A percentile compares a stretch with the other conserved stretches of the same genome.
phyloP scores from a whole-genome alignment of 2,797 vertebrate species.

The Falco rusticolus region DNA sequence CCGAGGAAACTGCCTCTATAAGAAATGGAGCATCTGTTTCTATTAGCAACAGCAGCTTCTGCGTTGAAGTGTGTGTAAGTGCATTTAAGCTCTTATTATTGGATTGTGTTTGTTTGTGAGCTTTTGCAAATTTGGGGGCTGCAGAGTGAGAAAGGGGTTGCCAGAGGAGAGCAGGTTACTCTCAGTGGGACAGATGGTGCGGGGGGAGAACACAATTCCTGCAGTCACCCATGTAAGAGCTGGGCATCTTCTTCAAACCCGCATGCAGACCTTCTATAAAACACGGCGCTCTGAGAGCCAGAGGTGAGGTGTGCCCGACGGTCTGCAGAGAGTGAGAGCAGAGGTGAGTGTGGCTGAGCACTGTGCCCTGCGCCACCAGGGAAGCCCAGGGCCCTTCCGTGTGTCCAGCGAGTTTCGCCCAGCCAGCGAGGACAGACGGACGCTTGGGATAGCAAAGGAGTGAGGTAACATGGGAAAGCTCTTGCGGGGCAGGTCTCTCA shows the following conservation, averaged over 20 bases:
- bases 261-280: accelerated
- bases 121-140: background rate
- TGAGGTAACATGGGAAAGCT: background rate
- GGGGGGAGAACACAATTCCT: background rate
- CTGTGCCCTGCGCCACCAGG: accelerated
- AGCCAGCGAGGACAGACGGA: background rate
- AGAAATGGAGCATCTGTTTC: conserved; percentile 53
- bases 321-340: background rate
- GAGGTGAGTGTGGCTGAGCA: background rate
- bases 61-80: background rate
- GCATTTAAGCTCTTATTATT: background rate
- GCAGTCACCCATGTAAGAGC: accelerated
- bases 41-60: conserved; percentile 41
- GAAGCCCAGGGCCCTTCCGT: background rate
- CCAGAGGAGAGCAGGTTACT: background rate
- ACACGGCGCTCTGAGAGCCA: accelerated
- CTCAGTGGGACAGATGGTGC: accelerated
- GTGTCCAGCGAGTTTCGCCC: background rate
- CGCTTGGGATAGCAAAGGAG: accelerated
- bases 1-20: background rate
- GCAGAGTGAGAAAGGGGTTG: accelerated
- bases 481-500: background rate
- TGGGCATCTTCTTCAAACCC: background rate
- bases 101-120: background rate
- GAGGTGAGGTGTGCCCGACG: accelerated